Evolutionary conservation across 2,113 vertebrate species (phyloP), one percentile per base, ranked within the genome.

Genomic region (Neodon shergylaensis): DNA sequence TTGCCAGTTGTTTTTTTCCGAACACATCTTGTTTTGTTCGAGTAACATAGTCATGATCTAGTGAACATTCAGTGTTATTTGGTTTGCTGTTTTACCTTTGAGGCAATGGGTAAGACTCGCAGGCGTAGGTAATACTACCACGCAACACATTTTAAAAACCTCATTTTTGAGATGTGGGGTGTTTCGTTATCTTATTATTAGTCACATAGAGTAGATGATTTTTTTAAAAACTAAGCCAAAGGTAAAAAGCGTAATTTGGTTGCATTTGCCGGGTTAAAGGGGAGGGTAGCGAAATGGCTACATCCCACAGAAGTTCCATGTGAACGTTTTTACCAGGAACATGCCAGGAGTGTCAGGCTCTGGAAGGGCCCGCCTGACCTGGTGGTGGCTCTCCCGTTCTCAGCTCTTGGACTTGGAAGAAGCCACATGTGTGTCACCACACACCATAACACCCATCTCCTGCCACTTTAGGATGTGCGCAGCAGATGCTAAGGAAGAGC

Each of bases 401-500:
- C 19, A 58, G 63, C 77, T 49, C 36, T 66, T 14, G 14, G 73
- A 42, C 52, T 17, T 19, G 87, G 78, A 9, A 39, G 88, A 28
- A 79, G 86, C 70, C 92, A 61, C 68, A 13, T 0, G 0, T 61
- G 83, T 78, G 92, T 81, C 90, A 65, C 72, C 36, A 39, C 2
- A 0, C 39, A n/a, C 49, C 44, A 0, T 63, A 88, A 91, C 44
- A 26, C 89, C 78, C 63, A 24, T 39, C 90, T 90, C 94, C 87
- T 39, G 13, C 36, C 0, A 63, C 81, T 52, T 83, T 14, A 83
- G 91, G 93, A 85, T 88, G n/a, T 33, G 66, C 31, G 90, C 66
- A 70, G 84, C 90, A 97, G 81, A 97, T 90, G 73, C 72, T 68
- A 93, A 97, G 83, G 82, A 39, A 90, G 77, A 36, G 52, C 76